Percentiles rank a stretch among this genome's conserved stretches.
phyloP scores from a whole-genome alignment of 2,113 vertebrate genomes.

The Tragelaphus scriptus region DNA sequence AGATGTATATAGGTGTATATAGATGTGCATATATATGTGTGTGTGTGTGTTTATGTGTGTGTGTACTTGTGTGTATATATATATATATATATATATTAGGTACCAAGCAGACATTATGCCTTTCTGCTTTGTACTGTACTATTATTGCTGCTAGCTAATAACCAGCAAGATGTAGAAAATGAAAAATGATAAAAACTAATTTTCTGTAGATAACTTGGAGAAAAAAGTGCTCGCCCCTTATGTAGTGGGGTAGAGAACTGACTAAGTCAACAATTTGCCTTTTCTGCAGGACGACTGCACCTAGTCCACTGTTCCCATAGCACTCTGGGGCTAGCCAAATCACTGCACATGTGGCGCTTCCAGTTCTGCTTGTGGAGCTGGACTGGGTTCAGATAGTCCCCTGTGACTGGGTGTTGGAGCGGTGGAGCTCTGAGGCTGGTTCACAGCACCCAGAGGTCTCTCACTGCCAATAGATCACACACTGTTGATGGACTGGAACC shows the following conservation, averaged over 20 bases:
- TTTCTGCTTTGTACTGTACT: slow-evolving; percentile 68
- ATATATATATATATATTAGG: not conserved
- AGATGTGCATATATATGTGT: not conserved
- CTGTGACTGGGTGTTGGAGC: not conserved
- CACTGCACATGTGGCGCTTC: not conserved
- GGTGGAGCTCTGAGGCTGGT: not conserved
- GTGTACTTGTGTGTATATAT: not conserved
- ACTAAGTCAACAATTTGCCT: slow-evolving; percentile 26
- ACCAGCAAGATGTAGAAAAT: slow-evolving; percentile 65
- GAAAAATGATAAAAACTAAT: slow-evolving; percentile 3
- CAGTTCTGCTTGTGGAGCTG: not conserved
- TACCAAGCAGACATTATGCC: slow-evolving; percentile 60
- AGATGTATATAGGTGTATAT: not conserved
- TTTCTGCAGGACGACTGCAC: slow-evolving; percentile 20
- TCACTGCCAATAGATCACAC: not conserved
- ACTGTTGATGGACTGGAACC: slow-evolving; percentile 28
- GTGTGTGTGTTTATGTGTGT: accelerated
- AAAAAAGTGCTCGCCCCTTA: not conserved
- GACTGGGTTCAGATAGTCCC: slow-evolving; percentile 30
- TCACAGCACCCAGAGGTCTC: slow-evolving; percentile 42
- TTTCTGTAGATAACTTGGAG: slow-evolving; percentile 35
- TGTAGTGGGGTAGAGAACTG: not conserved
- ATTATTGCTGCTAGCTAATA: slow-evolving; percentile 64
- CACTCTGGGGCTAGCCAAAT: not conserved
- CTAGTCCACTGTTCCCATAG: not conserved